Evolutionary conservation across 2,888 invertebrate species (phyloP).

Genomic region (Agrochola lota): DNA sequence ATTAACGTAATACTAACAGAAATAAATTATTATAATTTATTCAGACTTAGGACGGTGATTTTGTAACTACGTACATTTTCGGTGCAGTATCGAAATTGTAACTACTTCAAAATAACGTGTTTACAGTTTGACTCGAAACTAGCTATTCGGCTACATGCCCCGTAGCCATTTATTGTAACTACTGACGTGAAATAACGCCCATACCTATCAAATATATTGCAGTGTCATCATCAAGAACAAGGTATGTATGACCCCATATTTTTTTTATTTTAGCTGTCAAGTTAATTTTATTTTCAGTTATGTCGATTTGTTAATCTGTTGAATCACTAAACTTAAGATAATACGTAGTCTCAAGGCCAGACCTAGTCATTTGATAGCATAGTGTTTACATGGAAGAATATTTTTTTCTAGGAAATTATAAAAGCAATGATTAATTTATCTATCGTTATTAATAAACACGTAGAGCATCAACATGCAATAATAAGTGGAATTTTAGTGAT

Average conservation of each 20-base stretch:
- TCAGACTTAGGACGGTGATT: too few relatives aligned
- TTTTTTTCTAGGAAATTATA: slow-evolving; percentile 1
- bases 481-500: not conserved
- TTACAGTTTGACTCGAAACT: too few relatives aligned
- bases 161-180: too few relatives aligned
- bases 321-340: slow-evolving; percentile 1
- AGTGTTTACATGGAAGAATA: not conserved
- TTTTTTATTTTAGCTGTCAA: not conserved
- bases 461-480: not conserved
- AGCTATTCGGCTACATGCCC: too few relatives aligned
- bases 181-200: too few relatives aligned
- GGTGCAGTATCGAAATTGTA: too few relatives aligned
- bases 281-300: not conserved
- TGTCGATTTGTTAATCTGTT: not conserved
- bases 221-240: not conserved
- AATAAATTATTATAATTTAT: too few relatives aligned
- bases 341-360: not conserved
- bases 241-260: not conserved
- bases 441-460: not conserved
- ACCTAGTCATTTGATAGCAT: not conserved
- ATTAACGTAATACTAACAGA: too few relatives aligned
- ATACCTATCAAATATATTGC: too few relatives aligned
- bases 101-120: too few relatives aligned
- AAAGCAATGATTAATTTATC: not conserved
- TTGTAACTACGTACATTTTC: too few relatives aligned